Evolutionary conservation across 35 echinoderm and acorn worm species (phyloP), one percentile per base, ranked within the genome.

Genomic region (Diadema setosum): DNA sequence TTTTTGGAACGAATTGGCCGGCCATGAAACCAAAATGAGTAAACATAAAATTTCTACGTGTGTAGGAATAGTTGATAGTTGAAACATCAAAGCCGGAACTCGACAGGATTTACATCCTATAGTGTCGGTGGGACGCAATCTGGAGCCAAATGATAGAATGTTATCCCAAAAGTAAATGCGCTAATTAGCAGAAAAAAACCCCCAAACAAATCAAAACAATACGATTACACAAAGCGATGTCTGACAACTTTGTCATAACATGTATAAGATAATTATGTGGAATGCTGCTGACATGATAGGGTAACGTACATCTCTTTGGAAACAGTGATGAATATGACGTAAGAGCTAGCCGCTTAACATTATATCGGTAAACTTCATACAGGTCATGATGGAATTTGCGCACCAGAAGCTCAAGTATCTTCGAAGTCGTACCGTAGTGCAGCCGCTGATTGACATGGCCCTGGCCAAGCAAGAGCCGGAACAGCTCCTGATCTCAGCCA

Each of bases 381-480:
- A 76, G 55, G 88, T 97, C 18, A 81, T 93, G 14, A 37, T 97
- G 17, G 95, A 97, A 58, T 86, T 92, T 58, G 88, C 84, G 2
- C 87, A 91, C 46, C 84, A 91, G 0, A 93, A 93, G 46, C 31
- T 97, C 55, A 90, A 94, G 74, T 97, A 97, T 58, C 52, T 97
- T 2, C 82, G 87, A 3, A 90, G 88, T 80, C 84, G 91, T 11
- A 97, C 95, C n/a, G 81, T 97, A 0, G 84, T 97, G 21, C 87
- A 97, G 42, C 95, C 95, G 14, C 76, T 82, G 59, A 45, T 97
- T 34, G 95, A 97, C 30, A 56, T 97, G 70, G 70, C 93, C 57
- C 61, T 97, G 29, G 95, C 88, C 25, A 87, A 87, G 65, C 61
- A 80, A 14, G 67, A 90, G 29, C 95, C 95, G 7, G 87, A 97